phyloP scores from a whole-genome alignment of 1,140 invertebrate species.

The Drosophila bocqueti region DNA sequence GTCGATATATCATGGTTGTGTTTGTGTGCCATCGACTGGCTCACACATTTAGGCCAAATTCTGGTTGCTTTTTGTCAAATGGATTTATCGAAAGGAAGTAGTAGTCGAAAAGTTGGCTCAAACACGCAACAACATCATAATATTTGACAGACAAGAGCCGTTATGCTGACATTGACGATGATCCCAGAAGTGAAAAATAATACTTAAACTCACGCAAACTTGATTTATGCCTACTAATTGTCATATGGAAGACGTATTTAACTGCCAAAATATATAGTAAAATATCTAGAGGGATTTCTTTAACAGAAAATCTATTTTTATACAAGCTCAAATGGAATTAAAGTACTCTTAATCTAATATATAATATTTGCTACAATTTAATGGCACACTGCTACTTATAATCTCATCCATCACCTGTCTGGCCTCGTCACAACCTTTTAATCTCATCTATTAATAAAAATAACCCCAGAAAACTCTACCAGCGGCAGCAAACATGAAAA shows the following conservation, averaged over 20 bases:
- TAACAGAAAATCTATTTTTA: background rate
- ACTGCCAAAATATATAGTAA: background rate
- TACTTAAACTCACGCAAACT: constrained; percentile 41
- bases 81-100: constrained; percentile 16
- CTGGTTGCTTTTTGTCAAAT: constrained; percentile 41
- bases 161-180: constrained; percentile 43
- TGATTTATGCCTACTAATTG: constrained; percentile 46
- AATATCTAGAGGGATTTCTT: background rate
- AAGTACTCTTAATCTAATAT: background rate
- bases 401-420: constrained; percentile 13
- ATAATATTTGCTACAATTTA: background rate
- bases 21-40: constrained; percentile 13
- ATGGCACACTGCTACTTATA: background rate
- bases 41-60: constrained; percentile 41
- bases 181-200: constrained; percentile 33
- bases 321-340: background rate
- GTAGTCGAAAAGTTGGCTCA: constrained; percentile 31
- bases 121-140: constrained; percentile 51
- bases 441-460: constrained; percentile 21
- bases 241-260: constrained; percentile 32
- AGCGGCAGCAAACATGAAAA: constrained; percentile 22
- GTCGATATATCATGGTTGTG: constrained; percentile 1
- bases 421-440: constrained; percentile 14
- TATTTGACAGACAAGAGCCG: constrained; percentile 39
- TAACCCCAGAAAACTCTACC: constrained; percentile 4